Evolutionary conservation across 2,797 vertebrate species (phyloP).

Genomic region (Psittacula derbiana): DNA sequence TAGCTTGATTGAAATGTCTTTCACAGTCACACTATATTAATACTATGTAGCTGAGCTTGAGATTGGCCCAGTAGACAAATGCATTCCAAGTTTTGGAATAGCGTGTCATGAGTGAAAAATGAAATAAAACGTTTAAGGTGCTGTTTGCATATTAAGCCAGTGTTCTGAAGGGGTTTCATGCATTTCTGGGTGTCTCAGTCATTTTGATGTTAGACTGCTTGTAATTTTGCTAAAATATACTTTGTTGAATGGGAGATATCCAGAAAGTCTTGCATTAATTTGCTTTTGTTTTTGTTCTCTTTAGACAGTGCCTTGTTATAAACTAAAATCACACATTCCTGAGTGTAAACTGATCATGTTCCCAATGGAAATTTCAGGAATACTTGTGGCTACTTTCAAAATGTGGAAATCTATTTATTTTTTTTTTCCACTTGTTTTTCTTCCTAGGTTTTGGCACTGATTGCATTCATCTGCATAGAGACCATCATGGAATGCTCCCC

Average conservation of each 20-base stretch:
- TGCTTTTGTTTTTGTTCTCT: conserved; percentile 54
- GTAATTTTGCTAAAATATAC: neutral
- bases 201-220: neutral
- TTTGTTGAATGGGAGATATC: neutral
- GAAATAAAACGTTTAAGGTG: neutral
- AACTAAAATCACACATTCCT: conserved; percentile 55
- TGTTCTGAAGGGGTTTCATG: neutral
- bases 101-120: neutral
- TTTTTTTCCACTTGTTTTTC: conserved; percentile 50
- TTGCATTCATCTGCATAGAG: conserved; percentile 96
- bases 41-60: neutral
- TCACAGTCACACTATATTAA: neutral
- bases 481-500: conserved; percentile 94
- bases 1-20: neutral
- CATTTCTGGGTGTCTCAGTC: neutral
- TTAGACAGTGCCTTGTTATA: neutral
- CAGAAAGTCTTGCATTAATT: neutral
- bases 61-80: neutral
- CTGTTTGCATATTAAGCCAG: neutral
- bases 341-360: conserved; percentile 28
- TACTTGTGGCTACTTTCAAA: conserved; percentile 64
- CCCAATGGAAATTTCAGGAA: conserved; percentile 62
- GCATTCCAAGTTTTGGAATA: neutral
- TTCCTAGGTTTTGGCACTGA: conserved; percentile 87
- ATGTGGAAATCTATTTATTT: conserved; percentile 65